Base-by-base conservation (phyloP, 2,113 vertebrate genomes). In the Silurus glanis region DNA sequence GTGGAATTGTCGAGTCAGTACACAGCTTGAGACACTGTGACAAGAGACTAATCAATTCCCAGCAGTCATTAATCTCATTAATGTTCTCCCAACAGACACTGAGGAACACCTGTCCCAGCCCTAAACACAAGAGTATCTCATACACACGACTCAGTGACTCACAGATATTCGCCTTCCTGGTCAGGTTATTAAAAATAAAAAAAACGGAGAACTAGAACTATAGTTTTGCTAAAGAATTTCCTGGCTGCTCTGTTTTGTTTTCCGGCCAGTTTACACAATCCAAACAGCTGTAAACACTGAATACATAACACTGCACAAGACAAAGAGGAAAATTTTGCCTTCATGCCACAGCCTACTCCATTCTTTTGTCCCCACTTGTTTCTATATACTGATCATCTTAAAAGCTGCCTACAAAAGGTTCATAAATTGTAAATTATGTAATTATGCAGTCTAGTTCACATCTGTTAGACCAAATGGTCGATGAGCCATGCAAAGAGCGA, bases 381-480 rank as follows among this genome's bases (percentile, higher is more conserved):
- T 83, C 59, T 84, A 67, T 80, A 83, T 87, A 86, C 59, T 53
- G 55, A 67, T 4, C 21, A 9, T 85, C 53, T 84, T 89, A 89
- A 84, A 81, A 53, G 17, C 83, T 85, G 84, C 53, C 55, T 14
- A 23, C 9, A 88, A 86, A 59, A 79, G 86, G 87, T 53, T 89
- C 87, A 90, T 78, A 88, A 85, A 88, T 88, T 87, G 86, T 88
- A 85, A 86, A 89, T 89, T 4, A 81, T 90, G 82, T 82, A 80
- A 87, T 89, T 80, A 87, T 71, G n/a, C 84, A 82, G 82, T 55
- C 78, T 84, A 84, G 86, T 86, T 87, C 78, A 90, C 89, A 91
- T 89, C 87, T 90, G 90, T 83, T 87, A 72, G 61, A 81, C 37
- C 19, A 79, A 88, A 82, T 9, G 37, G 69, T 61, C 62, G 78